A percentile compares a stretch with the other conserved stretches of the same genome.
Evolutionary conservation across 2,888 invertebrate genomes (phyloP).

Genomic region (Fissipunctia ypsillon): DNA sequence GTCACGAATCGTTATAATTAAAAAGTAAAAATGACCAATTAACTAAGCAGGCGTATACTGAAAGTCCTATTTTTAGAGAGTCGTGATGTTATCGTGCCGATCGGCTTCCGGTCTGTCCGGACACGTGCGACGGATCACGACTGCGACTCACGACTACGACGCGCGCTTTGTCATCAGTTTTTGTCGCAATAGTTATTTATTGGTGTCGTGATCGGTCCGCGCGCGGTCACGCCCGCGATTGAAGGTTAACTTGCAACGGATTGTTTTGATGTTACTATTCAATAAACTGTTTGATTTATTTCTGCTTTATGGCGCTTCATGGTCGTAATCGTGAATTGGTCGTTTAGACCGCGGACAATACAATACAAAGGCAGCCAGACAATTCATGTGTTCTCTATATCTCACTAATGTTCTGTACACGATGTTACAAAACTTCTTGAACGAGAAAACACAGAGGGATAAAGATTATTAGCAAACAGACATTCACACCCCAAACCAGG

Average conservation of each 20-base stretch:
- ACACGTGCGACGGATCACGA: conserved; percentile 69
- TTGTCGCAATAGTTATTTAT: conserved; percentile 70
- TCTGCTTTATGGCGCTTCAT: conserved; percentile 43
- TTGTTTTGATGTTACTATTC: conserved; percentile 67
- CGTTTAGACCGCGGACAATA: conserved; percentile 44
- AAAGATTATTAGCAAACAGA: conserved; percentile 53
- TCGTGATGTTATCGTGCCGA: conserved; percentile 66
- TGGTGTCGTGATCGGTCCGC: conserved; percentile 65
- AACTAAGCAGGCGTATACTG: conserved; percentile 47
- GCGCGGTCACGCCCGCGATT: conserved; percentile 63
- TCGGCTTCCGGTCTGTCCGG: conserved; percentile 66
- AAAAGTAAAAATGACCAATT: conserved; percentile 68
- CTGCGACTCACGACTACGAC: conserved; percentile 68
- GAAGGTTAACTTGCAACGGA: conserved; percentile 63
- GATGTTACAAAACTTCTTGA: conserved; percentile 4
- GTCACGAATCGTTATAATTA: conserved; percentile 68
- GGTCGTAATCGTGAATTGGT: conserved; percentile 62
- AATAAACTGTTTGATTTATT: conserved; percentile 68
- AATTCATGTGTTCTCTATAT: conserved; percentile 23
- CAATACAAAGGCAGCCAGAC: conserved; percentile 21
- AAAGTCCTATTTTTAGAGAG: conserved; percentile 49
- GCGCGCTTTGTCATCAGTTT: conserved; percentile 68
- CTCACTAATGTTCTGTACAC: conserved; percentile 14
- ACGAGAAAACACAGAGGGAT: conserved; percentile 14
- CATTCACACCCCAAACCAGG: conserved; percentile 47